Evolutionary conservation across 2,797 vertebrate genomes (phyloP).

Genomic region (Mormyrops boulengeri): DNA sequence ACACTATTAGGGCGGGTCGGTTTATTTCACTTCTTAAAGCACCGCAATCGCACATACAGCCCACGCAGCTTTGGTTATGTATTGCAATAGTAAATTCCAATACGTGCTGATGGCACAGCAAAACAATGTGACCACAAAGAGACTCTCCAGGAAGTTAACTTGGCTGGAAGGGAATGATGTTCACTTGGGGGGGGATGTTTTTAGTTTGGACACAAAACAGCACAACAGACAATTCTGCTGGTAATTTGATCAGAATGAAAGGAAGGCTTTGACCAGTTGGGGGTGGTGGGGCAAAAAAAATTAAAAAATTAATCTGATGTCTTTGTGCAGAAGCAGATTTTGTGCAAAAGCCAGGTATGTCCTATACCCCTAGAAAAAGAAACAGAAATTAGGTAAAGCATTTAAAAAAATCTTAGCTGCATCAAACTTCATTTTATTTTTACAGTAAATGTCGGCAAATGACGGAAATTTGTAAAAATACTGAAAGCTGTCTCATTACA

Average conservation of each 20-base stretch:
- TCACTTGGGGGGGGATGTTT: neutral
- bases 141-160: neutral
- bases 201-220: neutral
- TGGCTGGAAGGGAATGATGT: neutral
- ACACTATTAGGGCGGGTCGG: neutral
- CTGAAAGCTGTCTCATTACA: neutral
- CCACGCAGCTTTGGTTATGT: constrained; percentile 7
- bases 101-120: neutral
- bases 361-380: constrained; percentile 33
- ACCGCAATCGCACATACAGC: neutral
- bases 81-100: constrained; percentile 10
- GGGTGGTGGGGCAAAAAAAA: constrained; percentile 19
- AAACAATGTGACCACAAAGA: neutral
- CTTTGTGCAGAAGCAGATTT: constrained; percentile 30
- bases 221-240: neutral
- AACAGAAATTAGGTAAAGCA: constrained; percentile 20
- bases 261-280: neutral
- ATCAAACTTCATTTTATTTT: neutral
- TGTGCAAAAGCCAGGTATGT: constrained; percentile 42
- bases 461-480: neutral
- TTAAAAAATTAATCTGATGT: constrained; percentile 33
- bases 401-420: neutral
- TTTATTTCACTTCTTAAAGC: neutral
- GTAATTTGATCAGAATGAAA: constrained; percentile 24
- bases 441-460: neutral